Base-by-base conservation (phyloP, 2,797 vertebrate genomes). In the Sebastolobus altivelis region DNA sequence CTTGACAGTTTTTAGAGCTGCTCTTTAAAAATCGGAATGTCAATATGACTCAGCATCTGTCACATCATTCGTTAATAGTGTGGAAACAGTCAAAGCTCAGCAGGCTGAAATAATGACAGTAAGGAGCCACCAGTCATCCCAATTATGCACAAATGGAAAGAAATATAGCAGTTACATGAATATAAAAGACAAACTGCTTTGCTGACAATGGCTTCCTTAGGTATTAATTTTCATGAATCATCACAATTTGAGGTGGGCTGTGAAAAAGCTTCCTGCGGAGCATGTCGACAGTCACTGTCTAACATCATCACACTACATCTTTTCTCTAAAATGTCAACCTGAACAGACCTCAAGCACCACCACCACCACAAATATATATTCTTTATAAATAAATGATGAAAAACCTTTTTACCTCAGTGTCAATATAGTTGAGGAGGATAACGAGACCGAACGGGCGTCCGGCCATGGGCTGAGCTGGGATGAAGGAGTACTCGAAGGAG, bases 401-500 rank as follows among this genome's bases (percentile, higher is more conserved):
- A 43, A 58, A 40, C 31, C 8, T 29, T 22, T 79, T 85, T 81
- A 96, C 95, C 94, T 96, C 91, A 1, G 68, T 31, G 86, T 95
- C 93, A 5, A 92, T 79, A 77, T 96, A 96, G 92, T 91, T 96
- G 82, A 96, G 94, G 46, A 95, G 94, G 81, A 96, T 95, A 63
- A 96, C 95, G 0, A 96, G 94, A 18, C 95, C 94, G 1, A 96
- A 96, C 0, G 95, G 95, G 35, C 95, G 96, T 2, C 95, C 95
- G 0, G 95, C 93, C 95, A 96, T 96, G 20, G 91, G 94, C 85
- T 95, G 94, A 43, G 95, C 94, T 1, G 95, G 95, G 89, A 96
- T 95, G 77, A 96, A 96, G 55, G 95, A 96, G 81, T 96, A 96
- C 84, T 96, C 95, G 10, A 96, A 96, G 72, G 96, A 93, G 8